A percentile compares a stretch with the other conserved stretches of the same genome.
Evolutionary conservation across 1,140 invertebrate genomes (phyloP).

Genomic region (Saccostrea glomerata): DNA sequence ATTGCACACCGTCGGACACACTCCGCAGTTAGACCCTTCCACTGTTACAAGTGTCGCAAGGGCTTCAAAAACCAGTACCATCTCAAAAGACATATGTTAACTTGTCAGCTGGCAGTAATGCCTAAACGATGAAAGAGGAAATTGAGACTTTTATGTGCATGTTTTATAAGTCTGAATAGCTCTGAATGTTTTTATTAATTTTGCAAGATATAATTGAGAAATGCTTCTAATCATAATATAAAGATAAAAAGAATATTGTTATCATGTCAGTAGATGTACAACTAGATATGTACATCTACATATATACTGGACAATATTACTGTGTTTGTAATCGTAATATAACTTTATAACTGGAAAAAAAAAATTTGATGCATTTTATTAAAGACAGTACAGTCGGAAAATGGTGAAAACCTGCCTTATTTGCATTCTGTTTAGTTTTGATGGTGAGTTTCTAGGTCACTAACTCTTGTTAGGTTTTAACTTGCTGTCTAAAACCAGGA

Average conservation of each 20-base stretch:
- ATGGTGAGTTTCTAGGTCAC: background rate
- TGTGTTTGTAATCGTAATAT: no score
- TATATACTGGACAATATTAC: no score
- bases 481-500: background rate
- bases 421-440: background rate
- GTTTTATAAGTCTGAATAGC: background rate
- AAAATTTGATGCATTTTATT: no score
- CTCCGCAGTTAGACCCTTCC: constrained; percentile 36
- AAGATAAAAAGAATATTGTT: no score
- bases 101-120: background rate
- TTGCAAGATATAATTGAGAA: no score
- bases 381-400: no score
- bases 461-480: background rate
- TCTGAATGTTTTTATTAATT: no score
- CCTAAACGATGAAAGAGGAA: background rate
- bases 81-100: constrained; percentile 41
- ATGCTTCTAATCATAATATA: no score
- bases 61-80: constrained; percentile 48
- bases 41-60: constrained; percentile 44
- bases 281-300: no score
- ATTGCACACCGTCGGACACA: constrained; percentile 41
- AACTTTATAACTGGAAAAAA: no score
- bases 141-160: background rate
- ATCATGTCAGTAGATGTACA: no score
- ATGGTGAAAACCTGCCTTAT: no score